Evolutionary conservation across 2,888 invertebrate genomes (phyloP).

Genomic region (Timema podura): DNA sequence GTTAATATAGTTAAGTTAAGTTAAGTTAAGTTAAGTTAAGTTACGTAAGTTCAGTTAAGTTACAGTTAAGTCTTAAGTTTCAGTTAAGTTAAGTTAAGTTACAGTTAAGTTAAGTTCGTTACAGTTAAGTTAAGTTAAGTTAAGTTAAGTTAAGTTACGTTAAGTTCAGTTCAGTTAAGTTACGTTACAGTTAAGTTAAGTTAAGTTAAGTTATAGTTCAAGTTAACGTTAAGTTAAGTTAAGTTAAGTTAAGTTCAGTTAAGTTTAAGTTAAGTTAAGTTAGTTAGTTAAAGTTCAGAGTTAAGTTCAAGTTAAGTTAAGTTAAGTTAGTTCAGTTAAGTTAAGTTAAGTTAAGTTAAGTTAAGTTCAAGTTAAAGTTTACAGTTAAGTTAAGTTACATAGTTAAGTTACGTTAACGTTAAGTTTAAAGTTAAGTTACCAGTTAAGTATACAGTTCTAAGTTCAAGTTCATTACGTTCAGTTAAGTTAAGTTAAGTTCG

Average conservation of each 20-base stretch:
- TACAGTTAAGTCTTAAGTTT: neutral
- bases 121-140: conserved; percentile 20
- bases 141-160: conserved; percentile 8
- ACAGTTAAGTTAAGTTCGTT: conserved; percentile 18
- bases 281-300: neutral
- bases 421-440: conserved; percentile 8
- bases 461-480: conserved; percentile 12
- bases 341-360: conserved; percentile 21
- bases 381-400: conserved; percentile 19
- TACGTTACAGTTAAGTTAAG: neutral
- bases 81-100: conserved; percentile 17
- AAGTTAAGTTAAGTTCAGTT: neutral
- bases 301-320: conserved; percentile 14
- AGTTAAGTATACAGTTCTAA: conserved; percentile 11
- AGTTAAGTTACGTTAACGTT: conserved; percentile 17
- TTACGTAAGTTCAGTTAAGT: conserved; percentile 19
- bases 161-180: conserved; percentile 20
- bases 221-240: conserved; percentile 16
- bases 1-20: conserved; percentile 21
- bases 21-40: conserved; percentile 23
- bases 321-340: conserved; percentile 9
- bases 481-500: neutral
- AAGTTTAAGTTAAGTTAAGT: neutral
- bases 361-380: conserved; percentile 10
- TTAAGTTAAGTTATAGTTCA: neutral